Evolutionary conservation across 2,797 vertebrate species (phyloP).

Genomic region (Darevskia mixta): DNA sequence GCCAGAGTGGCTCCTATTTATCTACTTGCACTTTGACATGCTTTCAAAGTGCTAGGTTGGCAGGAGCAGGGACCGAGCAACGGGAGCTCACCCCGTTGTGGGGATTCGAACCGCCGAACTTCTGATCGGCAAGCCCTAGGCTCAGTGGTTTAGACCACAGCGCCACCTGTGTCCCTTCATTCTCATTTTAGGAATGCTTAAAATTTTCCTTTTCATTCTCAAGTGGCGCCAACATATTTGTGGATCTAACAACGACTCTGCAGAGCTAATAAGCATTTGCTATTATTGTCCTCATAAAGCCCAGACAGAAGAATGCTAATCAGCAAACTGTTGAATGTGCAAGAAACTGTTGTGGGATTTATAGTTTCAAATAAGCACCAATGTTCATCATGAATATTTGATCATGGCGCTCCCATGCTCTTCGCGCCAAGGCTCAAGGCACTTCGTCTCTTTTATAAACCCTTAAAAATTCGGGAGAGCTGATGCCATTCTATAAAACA

Average conservation of each 20-base stretch:
- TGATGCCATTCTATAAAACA: neutral
- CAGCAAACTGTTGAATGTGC: conserved; percentile 55
- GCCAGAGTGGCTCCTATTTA: too few relatives aligned
- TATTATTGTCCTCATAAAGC: conserved; percentile 61
- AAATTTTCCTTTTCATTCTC: conserved; percentile 47
- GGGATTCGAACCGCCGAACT: too few relatives aligned
- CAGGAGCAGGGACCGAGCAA: too few relatives aligned
- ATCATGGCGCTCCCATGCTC: conserved; percentile 63
- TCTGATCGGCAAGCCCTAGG: too few relatives aligned
- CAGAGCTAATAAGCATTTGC: conserved; percentile 69
- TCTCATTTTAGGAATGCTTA: neutral
- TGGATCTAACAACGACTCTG: conserved; percentile 68
- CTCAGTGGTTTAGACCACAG: too few relatives aligned
- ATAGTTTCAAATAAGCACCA: conserved; percentile 75
- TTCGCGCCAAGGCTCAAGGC: conserved; percentile 39
- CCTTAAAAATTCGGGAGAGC: neutral
- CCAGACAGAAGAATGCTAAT: conserved; percentile 56
- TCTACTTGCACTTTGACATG: too few relatives aligned
- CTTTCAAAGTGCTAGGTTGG: too few relatives aligned
- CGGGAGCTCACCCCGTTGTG: too few relatives aligned
- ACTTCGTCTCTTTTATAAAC: conserved; percentile 17
- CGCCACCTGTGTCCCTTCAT: neutral
- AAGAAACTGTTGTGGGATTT: conserved; percentile 71
- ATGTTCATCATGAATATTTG: conserved; percentile 77
- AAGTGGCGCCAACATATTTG: conserved; percentile 60